Evolutionary conservation across 30 jellyfish, hydroid and myxozoan genomes (phyloP), one percentile per base, ranked within the genome.

Genomic region (Hydra vulgaris): DNA sequence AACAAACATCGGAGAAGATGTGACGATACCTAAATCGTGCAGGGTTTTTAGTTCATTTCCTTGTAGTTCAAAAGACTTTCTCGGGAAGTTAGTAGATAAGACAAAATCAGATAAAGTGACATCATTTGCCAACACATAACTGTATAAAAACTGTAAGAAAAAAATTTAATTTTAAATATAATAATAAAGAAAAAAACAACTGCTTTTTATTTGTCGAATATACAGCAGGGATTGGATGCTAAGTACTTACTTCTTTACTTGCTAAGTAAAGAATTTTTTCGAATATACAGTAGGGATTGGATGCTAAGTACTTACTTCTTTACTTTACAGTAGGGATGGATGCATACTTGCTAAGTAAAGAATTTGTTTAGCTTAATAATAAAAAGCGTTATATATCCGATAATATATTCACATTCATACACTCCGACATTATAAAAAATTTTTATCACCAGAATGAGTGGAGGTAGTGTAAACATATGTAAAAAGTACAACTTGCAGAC

Each of bases 11-110:
- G 87, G 74, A 12, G 88, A 67, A 25, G 96, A 83, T 3, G 95
- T 80, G 75, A 72, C 70, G 16, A 89, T 40, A 26, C 96, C 96
- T 71, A 78, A 72, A 5, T 85, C 96, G 7, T 81, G 86, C n/a
- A 89, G 74, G 5, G 93, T 77, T 7, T 66, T 25, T n/a, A 69
- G 20, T n/a, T 77, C 76, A 85, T 77, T 77, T 7, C 23, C 56
- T 21, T 77, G 87, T 7, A 83, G 76, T 54, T 78, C 88, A 79
- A 76, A 89, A 0, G 95, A 66, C 83, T 85, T 89, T 70, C 96
- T 54, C 40, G 96, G 96, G 82, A 79, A 89, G 76, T 83, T 89
- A 73, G 96, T 80, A 61, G 81, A 77, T 18, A 89, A 53, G 0
- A 85, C 79, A 74, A 84, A 89, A 40, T 89, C 88, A 7, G 74